phyloP scores from a whole-genome alignment of 2,797 vertebrate genomes.

The Dromococcyx pavoninus region DNA sequence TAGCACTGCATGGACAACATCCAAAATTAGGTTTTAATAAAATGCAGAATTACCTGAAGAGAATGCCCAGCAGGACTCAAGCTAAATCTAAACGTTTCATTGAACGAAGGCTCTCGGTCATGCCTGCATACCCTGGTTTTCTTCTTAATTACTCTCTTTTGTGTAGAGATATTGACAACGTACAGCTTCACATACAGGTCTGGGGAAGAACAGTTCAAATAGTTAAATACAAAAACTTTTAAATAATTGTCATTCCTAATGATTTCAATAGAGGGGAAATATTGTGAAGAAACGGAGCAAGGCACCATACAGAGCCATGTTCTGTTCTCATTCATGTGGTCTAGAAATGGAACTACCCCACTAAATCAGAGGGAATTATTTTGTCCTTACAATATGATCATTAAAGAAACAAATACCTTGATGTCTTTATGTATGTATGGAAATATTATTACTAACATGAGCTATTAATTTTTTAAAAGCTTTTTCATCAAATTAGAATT shows the following conservation, averaged over 20 bases:
- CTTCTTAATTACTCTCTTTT: slow-evolving; percentile 97
- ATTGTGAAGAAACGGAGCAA: not conserved
- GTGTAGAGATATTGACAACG: slow-evolving; percentile 94
- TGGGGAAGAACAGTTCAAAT: slow-evolving; percentile 67
- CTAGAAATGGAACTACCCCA: not conserved
- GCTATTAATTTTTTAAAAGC: not conserved
- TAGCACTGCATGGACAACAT: not conserved
- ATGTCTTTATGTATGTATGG: not conserved
- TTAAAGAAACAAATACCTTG: not conserved
- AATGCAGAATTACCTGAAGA: slow-evolving; percentile 85
- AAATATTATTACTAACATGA: not conserved
- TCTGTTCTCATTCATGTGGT: not conserved
- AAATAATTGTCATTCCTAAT: not conserved
- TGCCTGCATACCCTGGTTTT: slow-evolving; percentile 97
- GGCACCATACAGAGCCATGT: not conserved
- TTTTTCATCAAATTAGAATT: not conserved
- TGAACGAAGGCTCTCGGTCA: slow-evolving; percentile 96
- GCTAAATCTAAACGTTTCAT: slow-evolving; percentile 95
- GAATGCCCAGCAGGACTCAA: slow-evolving; percentile 95
- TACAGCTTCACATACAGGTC: slow-evolving; percentile 97
- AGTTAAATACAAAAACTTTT: slow-evolving; percentile 1
- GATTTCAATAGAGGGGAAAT: not conserved
- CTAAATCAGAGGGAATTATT: not conserved
- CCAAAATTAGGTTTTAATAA: slow-evolving; percentile 9
- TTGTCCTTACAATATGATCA: not conserved